phyloP scores from a whole-genome alignment of 2,113 vertebrate genomes.

The Poecilia latipinna region DNA sequence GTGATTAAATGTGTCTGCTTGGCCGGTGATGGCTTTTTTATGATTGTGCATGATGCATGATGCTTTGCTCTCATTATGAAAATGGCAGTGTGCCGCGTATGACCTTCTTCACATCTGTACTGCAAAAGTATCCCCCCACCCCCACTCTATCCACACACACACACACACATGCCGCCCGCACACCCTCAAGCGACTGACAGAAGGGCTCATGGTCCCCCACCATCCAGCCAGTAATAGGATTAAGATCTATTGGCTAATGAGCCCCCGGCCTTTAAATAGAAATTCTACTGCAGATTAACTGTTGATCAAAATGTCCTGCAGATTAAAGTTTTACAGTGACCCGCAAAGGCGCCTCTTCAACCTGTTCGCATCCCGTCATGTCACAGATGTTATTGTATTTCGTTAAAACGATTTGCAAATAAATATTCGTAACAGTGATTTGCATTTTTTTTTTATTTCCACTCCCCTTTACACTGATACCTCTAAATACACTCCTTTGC shows the following conservation, averaged over 20 bases:
- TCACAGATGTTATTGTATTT: not conserved
- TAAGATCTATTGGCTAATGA: constrained; percentile 82
- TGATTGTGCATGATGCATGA: constrained; percentile 73
- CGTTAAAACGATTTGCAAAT: no score
- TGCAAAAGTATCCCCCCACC: constrained; percentile 56
- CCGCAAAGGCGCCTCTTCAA: not conserved
- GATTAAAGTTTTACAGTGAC: constrained; percentile 60
- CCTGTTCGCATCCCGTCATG: not conserved
- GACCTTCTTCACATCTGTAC: constrained; percentile 63
- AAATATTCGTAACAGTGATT: no score
- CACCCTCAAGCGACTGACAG: constrained; percentile 44
- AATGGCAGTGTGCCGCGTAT: constrained; percentile 68
- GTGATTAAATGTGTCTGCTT: constrained; percentile 76
- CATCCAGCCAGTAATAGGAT: constrained; percentile 75
- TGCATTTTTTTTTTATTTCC: no score
- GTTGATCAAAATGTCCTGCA: constrained; percentile 73
- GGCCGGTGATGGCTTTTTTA: constrained; percentile 73
- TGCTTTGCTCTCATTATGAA: constrained; percentile 75
- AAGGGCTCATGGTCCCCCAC: constrained; percentile 53
- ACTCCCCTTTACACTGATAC: not conserved
- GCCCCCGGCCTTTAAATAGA: constrained; percentile 74
- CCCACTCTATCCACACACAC: constrained; percentile 10
- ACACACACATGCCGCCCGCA: not conserved
- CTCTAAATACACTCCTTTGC: not conserved
- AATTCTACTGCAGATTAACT: constrained; percentile 75